These are phyloP conservation scores for Scomber scombrus DNA, from an alignment of 2,113 vertebrate species.

Conservation along the genomic window DNA sequence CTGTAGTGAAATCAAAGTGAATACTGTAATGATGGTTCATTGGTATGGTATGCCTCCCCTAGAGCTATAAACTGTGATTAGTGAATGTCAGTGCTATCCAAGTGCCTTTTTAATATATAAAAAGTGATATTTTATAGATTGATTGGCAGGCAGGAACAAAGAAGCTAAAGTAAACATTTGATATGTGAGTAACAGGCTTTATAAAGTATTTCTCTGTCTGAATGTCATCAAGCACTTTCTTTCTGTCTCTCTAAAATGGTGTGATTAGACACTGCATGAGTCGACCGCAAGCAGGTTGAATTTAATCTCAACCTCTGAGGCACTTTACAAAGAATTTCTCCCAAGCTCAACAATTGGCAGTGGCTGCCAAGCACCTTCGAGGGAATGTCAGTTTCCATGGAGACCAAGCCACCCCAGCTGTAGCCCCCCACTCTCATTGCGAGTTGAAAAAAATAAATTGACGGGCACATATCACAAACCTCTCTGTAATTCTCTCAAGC, in stretches of 20 bases:
- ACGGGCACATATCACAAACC: constrained; percentile 38
- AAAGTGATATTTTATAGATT: background rate
- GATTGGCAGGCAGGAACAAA: constrained; percentile 8
- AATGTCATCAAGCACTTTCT: constrained; percentile 24
- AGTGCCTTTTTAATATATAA: background rate
- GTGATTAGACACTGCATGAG: constrained; percentile 52
- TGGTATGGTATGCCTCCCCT: too few relatives aligned
- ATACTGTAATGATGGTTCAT: background rate
- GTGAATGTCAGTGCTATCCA: background rate
- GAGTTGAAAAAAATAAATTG: constrained; percentile 42
- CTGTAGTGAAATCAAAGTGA: background rate
- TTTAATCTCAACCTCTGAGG: constrained; percentile 68
- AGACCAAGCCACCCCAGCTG: constrained; percentile 66
- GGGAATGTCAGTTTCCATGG: constrained; percentile 85
- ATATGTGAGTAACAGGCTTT: constrained; percentile 16
- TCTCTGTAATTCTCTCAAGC: constrained; percentile 7
- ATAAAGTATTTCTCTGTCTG: constrained; percentile 25
- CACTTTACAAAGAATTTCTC: constrained; percentile 76
- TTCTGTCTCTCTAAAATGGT: constrained; percentile 21
- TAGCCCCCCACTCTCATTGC: constrained; percentile 35
- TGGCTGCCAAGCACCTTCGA: constrained; percentile 73
- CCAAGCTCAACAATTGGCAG: constrained; percentile 74
- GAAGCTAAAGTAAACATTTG: background rate
- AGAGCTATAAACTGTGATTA: background rate
- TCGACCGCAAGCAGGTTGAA: constrained; percentile 50